Conservation (phyloP, 2,797 vertebrate species). For the Eulemur coronatus region DNA sequence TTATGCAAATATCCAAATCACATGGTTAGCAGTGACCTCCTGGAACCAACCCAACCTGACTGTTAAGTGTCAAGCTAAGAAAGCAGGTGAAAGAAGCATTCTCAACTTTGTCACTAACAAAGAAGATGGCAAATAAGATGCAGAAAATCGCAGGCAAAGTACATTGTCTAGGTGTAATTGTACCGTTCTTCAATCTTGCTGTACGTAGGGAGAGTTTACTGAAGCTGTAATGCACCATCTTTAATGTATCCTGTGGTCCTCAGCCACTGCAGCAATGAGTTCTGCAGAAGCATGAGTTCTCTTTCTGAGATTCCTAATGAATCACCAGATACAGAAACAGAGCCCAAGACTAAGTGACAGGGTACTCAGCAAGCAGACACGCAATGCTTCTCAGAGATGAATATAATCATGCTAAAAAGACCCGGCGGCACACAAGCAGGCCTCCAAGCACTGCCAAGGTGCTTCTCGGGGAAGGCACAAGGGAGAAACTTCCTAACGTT, state of each 20-base stretch:
- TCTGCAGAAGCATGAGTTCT: neutral
- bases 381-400: neutral
- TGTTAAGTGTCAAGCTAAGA: constrained; percentile 51
- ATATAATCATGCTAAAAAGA: neutral
- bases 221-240: constrained; percentile 31
- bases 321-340: neutral
- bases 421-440: neutral
- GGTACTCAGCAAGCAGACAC: neutral
- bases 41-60: constrained; percentile 31
- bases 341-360: neutral
- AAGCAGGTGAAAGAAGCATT: constrained; percentile 21
- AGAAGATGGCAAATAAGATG: constrained; percentile 42
- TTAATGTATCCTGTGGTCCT: constrained; percentile 43
- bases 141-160: constrained; percentile 29
- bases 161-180: constrained; percentile 53
- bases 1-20: neutral
- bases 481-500: neutral
- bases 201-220: constrained; percentile 27
- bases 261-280: neutral
- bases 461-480: neutral
- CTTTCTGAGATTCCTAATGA: constrained; percentile 10
- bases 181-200: constrained; percentile 38
- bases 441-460: neutral
- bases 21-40: neutral
- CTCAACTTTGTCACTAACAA: constrained; percentile 27